Percentiles rank a stretch among this genome's conserved stretches.
phyloP scores from a whole-genome alignment of 2,113 vertebrate species.

The Pseudonaja textilis region DNA sequence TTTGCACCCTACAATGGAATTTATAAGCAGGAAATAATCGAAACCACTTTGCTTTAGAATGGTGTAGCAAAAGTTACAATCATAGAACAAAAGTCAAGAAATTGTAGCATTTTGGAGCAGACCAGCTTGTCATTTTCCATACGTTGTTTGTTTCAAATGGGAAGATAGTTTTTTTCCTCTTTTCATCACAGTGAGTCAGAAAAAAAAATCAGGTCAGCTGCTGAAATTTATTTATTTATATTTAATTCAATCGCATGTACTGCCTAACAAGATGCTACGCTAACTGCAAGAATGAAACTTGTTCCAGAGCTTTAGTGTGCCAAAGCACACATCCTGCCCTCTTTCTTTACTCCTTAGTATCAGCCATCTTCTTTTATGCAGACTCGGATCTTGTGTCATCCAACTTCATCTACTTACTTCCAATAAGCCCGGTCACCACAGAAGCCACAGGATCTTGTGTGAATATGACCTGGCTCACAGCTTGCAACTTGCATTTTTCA shows the following conservation, averaged over 20 bases:
- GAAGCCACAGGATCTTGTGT: conserved; percentile 29
- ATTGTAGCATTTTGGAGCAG: not conserved
- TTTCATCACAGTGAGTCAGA: not conserved
- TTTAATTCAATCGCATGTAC: not conserved
- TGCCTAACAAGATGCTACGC: not conserved
- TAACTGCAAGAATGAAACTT: not conserved
- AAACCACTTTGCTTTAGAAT: not conserved
- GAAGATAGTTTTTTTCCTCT: not conserved
- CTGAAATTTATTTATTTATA: not conserved
- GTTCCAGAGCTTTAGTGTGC: not conserved
- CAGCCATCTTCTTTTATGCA: not conserved
- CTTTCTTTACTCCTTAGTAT: not conserved
- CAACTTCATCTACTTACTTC: not conserved
- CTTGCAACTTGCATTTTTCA: not conserved
- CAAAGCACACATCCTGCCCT: conserved; percentile 6
- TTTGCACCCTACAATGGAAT: conserved; percentile 3
- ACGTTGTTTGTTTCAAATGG: not conserved
- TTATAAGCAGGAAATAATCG: not conserved
- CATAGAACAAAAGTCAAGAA: not conserved
- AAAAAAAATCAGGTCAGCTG: not conserved
- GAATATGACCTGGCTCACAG: conserved; percentile 3
- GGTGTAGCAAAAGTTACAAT: not conserved
- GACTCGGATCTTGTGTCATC: not conserved
- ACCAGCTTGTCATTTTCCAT: not conserved
- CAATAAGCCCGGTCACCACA: conserved; percentile 33